Base-by-base conservation (phyloP, 2,113 vertebrate genomes). In the Piaya cayana region DNA sequence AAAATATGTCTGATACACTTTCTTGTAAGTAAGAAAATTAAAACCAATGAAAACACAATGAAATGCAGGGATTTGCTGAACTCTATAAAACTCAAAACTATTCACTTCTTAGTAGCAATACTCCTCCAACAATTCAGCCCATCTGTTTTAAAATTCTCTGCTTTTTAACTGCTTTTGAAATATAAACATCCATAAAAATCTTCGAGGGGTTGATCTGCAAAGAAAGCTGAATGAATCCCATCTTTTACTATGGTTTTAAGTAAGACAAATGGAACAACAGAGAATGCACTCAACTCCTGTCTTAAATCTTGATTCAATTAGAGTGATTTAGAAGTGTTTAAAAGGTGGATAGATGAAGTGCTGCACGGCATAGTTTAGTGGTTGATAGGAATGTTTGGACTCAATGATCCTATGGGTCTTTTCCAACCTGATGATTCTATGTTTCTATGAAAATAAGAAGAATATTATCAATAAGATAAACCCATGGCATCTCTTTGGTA, bases 401-500 rank as follows among this genome's bases (percentile, higher is more conserved):
- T 39, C 9, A 11, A 39, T 39, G 39, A 39, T 39, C 39, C 39
- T 39, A 12, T 39, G 39, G 39, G 39, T 12, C 39, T 39, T 39
- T 39, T 39, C 39, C 39, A 39, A 39, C 39, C 39, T 39, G 12
- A 12, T 39, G 39, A 39, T 11, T 39, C 39, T 39, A 12, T 39
- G 39, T 11, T 39, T 39, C 39, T 39, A 12, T 39, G 39, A 39
- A 88, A 45, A 69, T 52, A 49, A 36, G 26, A 52, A 56, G 26
- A 52, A 56, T 49, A 4, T 3, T 32, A 60, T 14, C 5, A 70
- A 36, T 52, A 74, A 81, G 47, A 65, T 12, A 53, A 53, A 72
- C 29, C 10, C 55, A 22, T 45, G 1, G 0, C 2, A 56, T 42
- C 32, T 27, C 10, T 49, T 74, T 72, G 8, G 15, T 32, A 34